Conservation (phyloP, 2,888 invertebrate species). For the Dione vanillae region DNA sequence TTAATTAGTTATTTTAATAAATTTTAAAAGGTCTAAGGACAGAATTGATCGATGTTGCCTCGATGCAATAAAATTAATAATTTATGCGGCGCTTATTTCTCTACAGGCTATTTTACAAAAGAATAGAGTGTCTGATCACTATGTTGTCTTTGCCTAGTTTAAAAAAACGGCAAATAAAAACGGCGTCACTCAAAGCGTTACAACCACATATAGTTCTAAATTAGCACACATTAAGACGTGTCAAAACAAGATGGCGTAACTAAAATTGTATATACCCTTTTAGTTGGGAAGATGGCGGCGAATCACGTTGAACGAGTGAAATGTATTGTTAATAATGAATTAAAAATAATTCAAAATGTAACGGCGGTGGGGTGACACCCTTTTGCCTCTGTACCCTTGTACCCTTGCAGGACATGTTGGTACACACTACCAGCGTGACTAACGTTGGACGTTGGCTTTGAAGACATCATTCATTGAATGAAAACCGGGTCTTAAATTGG, state of each 20-base stretch:
- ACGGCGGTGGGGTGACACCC: conserved; percentile 58
- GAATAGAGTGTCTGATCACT: not conserved
- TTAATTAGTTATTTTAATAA: too few relatives aligned
- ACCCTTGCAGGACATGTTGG: conserved; percentile 72
- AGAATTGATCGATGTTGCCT: too few relatives aligned
- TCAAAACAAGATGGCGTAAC: conserved; percentile 63
- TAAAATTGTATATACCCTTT: conserved; percentile 45
- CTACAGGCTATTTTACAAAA: too few relatives aligned
- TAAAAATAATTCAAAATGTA: conserved; percentile 77
- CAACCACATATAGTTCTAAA: conserved; percentile 49
- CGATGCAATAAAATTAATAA: too few relatives aligned
- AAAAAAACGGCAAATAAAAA: not conserved
- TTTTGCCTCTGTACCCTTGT: too few relatives aligned
- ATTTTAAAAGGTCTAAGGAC: too few relatives aligned
- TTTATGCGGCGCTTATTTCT: too few relatives aligned
- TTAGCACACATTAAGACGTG: conserved; percentile 59
- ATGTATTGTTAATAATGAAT: conserved; percentile 82
- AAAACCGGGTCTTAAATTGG: conserved; percentile 10
- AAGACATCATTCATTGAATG: not conserved
- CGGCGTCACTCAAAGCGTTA: not conserved
- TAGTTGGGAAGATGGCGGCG: conserved; percentile 72
- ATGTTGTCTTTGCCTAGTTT: not conserved
- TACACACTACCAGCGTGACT: conserved; percentile 75
- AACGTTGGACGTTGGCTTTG: conserved; percentile 48
- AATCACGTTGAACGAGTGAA: conserved; percentile 83